Percentiles rank a stretch among this genome's conserved stretches.
Conservation (phyloP, 2,888 invertebrate species). For the Sthenelais limicola region DNA sequence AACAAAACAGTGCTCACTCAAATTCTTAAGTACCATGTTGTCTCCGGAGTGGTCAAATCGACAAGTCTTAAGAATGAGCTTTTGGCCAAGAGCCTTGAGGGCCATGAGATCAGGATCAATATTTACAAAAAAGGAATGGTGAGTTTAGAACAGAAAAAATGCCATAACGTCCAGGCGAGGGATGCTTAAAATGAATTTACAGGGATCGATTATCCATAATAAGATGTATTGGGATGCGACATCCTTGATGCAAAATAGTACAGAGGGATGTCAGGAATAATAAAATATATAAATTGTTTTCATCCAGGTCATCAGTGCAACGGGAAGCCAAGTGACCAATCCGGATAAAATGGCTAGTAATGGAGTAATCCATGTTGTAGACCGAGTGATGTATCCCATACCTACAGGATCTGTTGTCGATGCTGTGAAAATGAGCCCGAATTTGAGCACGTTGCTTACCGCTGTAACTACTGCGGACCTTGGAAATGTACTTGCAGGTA, state of each 20-base stretch:
- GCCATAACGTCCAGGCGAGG: too few species aligned
- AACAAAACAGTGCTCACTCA: slow-evolving; percentile 50
- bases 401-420: slow-evolving; percentile 56
- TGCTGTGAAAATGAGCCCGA: slow-evolving; percentile 42
- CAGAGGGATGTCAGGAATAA: too few species aligned
- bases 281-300: neutral
- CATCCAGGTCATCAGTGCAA: slow-evolving; percentile 6
- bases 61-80: slow-evolving; percentile 53
- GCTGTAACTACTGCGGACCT: slow-evolving; percentile 53
- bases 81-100: slow-evolving; percentile 48
- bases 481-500: slow-evolving; percentile 49
- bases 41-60: slow-evolving; percentile 51
- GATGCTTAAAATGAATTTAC: too few species aligned
- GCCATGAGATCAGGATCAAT: slow-evolving; percentile 52
- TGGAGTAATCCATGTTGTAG: slow-evolving; percentile 70
- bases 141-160: slow-evolving; percentile 14
- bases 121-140: slow-evolving; percentile 55
- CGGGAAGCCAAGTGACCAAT: slow-evolving; percentile 54
- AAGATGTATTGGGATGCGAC: too few species aligned
- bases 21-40: slow-evolving; percentile 50
- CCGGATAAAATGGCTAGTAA: slow-evolving; percentile 62
- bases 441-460: slow-evolving; percentile 51
- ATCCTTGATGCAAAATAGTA: too few species aligned
- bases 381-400: slow-evolving; percentile 59
- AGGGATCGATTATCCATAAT: too few species aligned